Conservation (phyloP, 2,888 invertebrate species). For the Tricholauxania praeusta region DNA sequence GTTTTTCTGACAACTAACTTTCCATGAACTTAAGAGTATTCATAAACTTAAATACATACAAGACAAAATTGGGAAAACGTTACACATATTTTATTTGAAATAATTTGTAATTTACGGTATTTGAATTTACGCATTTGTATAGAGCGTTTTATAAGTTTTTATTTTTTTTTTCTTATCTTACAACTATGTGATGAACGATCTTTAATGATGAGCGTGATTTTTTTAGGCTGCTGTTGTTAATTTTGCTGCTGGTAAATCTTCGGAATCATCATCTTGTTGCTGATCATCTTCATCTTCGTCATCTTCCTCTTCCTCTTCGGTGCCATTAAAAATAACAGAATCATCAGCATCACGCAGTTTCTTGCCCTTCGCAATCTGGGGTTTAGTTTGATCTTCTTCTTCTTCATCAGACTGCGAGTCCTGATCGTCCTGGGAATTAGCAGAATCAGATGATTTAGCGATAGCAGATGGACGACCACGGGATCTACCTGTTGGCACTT, state of each 20-base stretch:
- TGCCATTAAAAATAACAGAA: neutral
- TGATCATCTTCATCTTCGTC: slow-evolving; percentile 26
- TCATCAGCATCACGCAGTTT: slow-evolving; percentile 19
- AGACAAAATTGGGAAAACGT: too few species aligned
- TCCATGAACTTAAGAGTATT: too few species aligned
- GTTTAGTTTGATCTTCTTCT: neutral
- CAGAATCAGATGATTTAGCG: slow-evolving; percentile 16
- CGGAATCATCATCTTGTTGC: slow-evolving; percentile 33
- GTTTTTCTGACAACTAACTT: too few species aligned
- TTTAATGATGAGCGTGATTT: neutral
- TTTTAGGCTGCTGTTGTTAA: slow-evolving; percentile 8
- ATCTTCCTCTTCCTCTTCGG: slow-evolving; percentile 34
- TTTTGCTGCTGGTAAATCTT: slow-evolving; percentile 27
- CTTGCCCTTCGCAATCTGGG: neutral
- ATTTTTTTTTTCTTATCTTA: slow-evolving; percentile 1
- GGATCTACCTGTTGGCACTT: slow-evolving; percentile 53
- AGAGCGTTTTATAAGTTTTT: too few species aligned
- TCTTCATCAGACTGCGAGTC: slow-evolving; percentile 39
- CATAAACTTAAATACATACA: too few species aligned
- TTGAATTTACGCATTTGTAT: too few species aligned
- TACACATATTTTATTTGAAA: too few species aligned
- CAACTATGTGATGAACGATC: neutral
- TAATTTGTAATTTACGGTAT: too few species aligned
- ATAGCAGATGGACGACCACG: slow-evolving; percentile 57
- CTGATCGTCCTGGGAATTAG: slow-evolving; percentile 27